Evolutionary conservation across 92 coral and sea anemone genomes (phyloP).

Genomic region (Zoanthus gigantus): DNA sequence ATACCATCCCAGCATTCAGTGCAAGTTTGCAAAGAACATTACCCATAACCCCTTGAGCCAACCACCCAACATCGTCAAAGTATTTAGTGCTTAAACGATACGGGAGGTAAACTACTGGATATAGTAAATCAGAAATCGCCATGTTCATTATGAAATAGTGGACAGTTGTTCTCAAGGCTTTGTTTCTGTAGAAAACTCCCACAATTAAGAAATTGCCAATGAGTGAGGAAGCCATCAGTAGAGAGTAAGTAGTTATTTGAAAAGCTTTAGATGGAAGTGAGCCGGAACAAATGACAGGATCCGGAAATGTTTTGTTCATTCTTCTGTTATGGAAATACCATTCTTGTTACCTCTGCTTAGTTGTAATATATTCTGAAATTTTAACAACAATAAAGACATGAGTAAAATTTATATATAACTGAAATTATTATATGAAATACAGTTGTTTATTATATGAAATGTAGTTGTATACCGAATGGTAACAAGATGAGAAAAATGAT

Average conservation of each 20-base stretch:
- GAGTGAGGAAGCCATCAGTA: neutral
- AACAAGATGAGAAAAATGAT: too few species aligned
- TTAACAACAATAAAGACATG: too few species aligned
- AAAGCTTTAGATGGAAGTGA: neutral
- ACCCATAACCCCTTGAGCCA: neutral
- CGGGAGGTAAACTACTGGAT: neutral
- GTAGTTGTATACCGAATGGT: too few species aligned
- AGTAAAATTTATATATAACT: too few species aligned
- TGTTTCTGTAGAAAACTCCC: neutral
- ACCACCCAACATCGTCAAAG: neutral
- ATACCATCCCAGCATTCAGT: neutral
- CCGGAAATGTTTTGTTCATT: neutral
- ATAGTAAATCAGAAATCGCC: conserved; percentile 15
- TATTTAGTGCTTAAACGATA: neutral
- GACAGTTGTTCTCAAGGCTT: neutral
- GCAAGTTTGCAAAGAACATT: neutral
- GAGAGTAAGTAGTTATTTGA: neutral
- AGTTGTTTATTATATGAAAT: too few species aligned
- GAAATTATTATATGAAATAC: too few species aligned
- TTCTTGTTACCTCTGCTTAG: too few species aligned
- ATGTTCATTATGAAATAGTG: conserved; percentile 26
- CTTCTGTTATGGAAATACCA: neutral
- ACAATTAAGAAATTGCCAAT: neutral
- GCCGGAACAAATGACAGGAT: neutral
- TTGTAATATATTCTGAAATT: too few species aligned